Evolutionary conservation across 2,888 invertebrate species (phyloP), one percentile per base, ranked within the genome.

Genomic region (Blera fallax): DNA sequence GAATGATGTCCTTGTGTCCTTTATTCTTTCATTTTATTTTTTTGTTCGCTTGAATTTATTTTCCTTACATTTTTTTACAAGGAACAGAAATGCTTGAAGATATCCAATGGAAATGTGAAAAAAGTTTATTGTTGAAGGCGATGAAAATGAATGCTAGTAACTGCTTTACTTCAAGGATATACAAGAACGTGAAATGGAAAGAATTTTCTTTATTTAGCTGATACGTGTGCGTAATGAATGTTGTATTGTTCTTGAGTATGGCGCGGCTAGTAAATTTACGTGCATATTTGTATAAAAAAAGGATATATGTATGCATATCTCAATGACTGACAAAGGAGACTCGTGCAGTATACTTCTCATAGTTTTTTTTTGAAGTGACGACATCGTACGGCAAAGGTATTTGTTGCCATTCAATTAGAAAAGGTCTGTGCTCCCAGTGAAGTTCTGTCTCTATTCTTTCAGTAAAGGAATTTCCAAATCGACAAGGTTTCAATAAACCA

Each of bases 1-100:
- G 62, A 45, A 43, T 62, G 40, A 62, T 62, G 43, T 43, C 43
- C 62, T 62, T 43, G 62, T 45, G 43, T 29, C 62, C 62, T 43
- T 62, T 43, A 40, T 60, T 60, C 58, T 11, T 14, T 56, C 58
- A 37, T 62, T 27, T 43, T 43, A 24, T 24, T 24, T 24, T 2
- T 24, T 14, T n/a, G 11, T 54, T 29, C 54, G 14, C 7, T 24
- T 40, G 10, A 40, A 60, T 43, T 43, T 62, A 14, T 21, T 8
- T 60, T 37, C 21, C 24, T n/a, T 24, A 40, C 18, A 27, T 62
- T 45, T 8, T 27, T 43, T 29, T n/a, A 37, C 24, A 40, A 24
- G 40, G 5, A 8, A n/a, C 6, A n/a, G 11, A 11, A 58, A 58
- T 40, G 16, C 43, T 24, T 24, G 24, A 24, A 2, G 24, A 62